phyloP scores from a whole-genome alignment of 2,113 vertebrate genomes.

The Pleuronectes platessa region DNA sequence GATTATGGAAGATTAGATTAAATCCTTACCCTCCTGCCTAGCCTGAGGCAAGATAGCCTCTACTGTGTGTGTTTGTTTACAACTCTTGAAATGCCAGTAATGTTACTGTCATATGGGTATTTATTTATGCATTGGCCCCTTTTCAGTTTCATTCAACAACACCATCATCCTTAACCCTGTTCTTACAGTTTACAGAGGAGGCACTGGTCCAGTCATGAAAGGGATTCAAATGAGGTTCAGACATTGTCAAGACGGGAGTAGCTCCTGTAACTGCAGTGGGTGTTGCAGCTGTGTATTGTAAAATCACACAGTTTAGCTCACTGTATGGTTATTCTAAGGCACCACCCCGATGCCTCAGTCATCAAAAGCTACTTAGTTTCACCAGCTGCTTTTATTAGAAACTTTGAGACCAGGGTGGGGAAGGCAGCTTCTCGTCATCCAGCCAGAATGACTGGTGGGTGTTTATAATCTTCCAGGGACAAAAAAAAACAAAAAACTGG shows the following conservation, averaged over 20 bases:
- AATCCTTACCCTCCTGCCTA: slow-evolving; percentile 60
- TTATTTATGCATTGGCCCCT: not conserved
- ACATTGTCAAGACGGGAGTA: not conserved
- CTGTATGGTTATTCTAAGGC: slow-evolving; percentile 9
- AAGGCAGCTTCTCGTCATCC: not conserved
- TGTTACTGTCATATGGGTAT: not conserved
- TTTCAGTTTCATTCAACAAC: not conserved
- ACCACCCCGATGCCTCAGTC: slow-evolving; percentile 27
- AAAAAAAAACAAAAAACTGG: no score
- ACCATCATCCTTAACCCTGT: not conserved
- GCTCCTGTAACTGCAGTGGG: not conserved
- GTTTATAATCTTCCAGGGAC: not conserved
- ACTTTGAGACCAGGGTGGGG: slow-evolving; percentile 17
- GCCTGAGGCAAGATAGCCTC: slow-evolving; percentile 32
- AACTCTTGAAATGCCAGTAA: slow-evolving; percentile 8
- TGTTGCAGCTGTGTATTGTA: slow-evolving; percentile 14
- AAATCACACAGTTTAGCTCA: slow-evolving; percentile 13
- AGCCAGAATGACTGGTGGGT: not conserved
- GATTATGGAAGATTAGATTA: slow-evolving; percentile 81
- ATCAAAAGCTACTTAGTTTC: slow-evolving; percentile 29
- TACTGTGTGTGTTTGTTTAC: not conserved
- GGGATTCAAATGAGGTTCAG: not conserved
- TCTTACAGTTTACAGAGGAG: not conserved
- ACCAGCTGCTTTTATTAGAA: slow-evolving; percentile 28
- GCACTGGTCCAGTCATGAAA: not conserved